phyloP scores from a whole-genome alignment of 2,797 vertebrate genomes.

The Mormyrops attenuatus region DNA sequence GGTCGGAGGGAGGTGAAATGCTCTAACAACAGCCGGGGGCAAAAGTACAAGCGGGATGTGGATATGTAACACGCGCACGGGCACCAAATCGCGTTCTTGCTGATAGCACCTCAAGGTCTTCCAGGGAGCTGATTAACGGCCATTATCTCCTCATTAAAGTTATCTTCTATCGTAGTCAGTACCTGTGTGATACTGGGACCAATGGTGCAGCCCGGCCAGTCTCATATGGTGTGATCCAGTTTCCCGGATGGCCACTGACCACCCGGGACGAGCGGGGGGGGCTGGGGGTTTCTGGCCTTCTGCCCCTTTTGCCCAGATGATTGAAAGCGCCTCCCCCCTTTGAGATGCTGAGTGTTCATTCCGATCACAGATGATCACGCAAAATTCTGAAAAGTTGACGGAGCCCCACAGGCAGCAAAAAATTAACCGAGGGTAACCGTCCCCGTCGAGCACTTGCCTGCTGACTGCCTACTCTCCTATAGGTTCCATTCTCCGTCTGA shows the following conservation, averaged over 20 bases:
- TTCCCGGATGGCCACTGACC: not conserved
- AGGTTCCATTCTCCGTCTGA: not conserved
- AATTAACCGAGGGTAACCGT: not conserved
- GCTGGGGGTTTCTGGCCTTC: not conserved
- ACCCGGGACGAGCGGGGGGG: not conserved
- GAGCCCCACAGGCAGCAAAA: not conserved
- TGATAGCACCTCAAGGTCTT: conserved; percentile 3
- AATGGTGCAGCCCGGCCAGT: not conserved
- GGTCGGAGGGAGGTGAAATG: not conserved
- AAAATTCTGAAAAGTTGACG: not conserved
- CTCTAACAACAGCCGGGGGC: not conserved
- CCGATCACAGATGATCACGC: not conserved
- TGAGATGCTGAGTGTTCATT: not conserved
- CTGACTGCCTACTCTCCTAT: not conserved
- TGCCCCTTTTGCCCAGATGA: not conserved
- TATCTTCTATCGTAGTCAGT: not conserved
- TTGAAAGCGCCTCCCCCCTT: not conserved
- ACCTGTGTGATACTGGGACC: not conserved
- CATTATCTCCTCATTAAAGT: not conserved
- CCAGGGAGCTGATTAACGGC: not conserved
- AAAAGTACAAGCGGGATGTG: not conserved
- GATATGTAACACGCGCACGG: not conserved
- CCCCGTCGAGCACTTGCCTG: not conserved
- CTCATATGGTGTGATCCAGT: not conserved
- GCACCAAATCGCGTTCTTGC: not conserved